Conservation (phyloP, 1,140 invertebrate genomes). For the Zaprionus lachaisei region DNA sequence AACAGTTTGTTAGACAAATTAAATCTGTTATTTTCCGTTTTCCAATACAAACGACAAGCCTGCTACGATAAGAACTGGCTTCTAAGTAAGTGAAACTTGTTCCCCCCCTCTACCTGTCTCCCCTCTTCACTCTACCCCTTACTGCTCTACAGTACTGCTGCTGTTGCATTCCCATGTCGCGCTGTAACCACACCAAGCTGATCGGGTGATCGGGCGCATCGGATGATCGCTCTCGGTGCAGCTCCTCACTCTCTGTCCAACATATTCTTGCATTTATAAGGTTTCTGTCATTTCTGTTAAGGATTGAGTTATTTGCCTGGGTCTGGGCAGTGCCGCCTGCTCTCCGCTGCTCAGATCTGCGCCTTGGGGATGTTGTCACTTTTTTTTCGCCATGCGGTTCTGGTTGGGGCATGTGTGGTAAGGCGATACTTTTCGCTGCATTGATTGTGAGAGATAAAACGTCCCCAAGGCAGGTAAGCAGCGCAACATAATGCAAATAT, state of each 20-base stretch:
- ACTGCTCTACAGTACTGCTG: not conserved
- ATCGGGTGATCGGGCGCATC: slow-evolving; percentile 51
- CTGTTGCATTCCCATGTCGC: slow-evolving; percentile 74
- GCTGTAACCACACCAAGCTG: slow-evolving; percentile 67
- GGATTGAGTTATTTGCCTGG: slow-evolving; percentile 75
- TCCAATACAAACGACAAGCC: slow-evolving; percentile 37
- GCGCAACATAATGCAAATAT: slow-evolving; percentile 60
- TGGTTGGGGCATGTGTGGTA: slow-evolving; percentile 63
- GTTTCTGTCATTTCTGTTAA: slow-evolving; percentile 81
- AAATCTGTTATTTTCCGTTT: slow-evolving; percentile 76
- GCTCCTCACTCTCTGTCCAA: slow-evolving; percentile 20
- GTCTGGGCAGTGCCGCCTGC: not conserved
- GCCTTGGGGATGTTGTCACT: slow-evolving; percentile 63
- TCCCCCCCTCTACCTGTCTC: slow-evolving; percentile 22
- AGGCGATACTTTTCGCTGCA: slow-evolving; percentile 59
- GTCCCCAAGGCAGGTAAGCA: slow-evolving; percentile 28
- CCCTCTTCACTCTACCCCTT: not conserved
- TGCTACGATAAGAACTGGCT: slow-evolving; percentile 38
- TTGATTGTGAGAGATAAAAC: slow-evolving; percentile 60
- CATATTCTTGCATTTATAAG: slow-evolving; percentile 79
- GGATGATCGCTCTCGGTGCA: slow-evolving; percentile 58
- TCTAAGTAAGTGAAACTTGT: slow-evolving; percentile 75
- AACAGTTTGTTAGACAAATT: slow-evolving; percentile 76
- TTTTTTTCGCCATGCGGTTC: slow-evolving; percentile 14
- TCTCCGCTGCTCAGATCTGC: not conserved